These are phyloP conservation scores for Salvelinus namaycush DNA, from an alignment of 2,113 vertebrate species.

Conservation along the genomic window DNA sequence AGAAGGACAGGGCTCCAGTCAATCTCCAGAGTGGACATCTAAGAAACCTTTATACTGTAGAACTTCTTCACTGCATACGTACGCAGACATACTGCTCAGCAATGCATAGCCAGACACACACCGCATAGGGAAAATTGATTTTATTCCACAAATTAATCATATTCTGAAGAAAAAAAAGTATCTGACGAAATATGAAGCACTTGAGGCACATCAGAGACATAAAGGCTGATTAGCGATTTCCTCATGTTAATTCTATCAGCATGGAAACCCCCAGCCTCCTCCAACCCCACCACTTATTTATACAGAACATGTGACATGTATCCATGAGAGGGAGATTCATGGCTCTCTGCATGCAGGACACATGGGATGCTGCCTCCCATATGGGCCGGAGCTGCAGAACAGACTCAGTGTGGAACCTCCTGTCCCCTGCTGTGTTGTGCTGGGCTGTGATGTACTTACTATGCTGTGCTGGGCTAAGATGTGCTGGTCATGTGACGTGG, in stretches of 20 bases:
- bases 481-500: background rate
- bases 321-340: conserved; percentile 69
- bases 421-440: too few species aligned
- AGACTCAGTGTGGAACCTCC: background rate
- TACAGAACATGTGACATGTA: conserved; percentile 69
- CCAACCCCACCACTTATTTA: conserved; percentile 45
- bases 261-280: conserved; percentile 49
- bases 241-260: conserved; percentile 74
- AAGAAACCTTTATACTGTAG: conserved; percentile 7
- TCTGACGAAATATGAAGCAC: conserved; percentile 65
- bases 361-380: conserved; percentile 63
- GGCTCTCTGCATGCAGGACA: conserved; percentile 58
- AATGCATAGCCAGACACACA: conserved; percentile 10
- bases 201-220: conserved; percentile 61
- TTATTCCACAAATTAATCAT: conserved; percentile 65
- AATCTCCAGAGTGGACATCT: background rate
- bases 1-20: background rate
- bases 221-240: conserved; percentile 67
- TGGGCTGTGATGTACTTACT: too few species aligned
- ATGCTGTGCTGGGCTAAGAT: too few species aligned
- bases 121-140: conserved; percentile 57
- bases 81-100: conserved; percentile 17
- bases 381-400: conserved; percentile 47
- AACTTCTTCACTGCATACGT: background rate
- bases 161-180: conserved; percentile 51